Conservation (phyloP, 2,113 vertebrate genomes). For the Puma concolor region DNA sequence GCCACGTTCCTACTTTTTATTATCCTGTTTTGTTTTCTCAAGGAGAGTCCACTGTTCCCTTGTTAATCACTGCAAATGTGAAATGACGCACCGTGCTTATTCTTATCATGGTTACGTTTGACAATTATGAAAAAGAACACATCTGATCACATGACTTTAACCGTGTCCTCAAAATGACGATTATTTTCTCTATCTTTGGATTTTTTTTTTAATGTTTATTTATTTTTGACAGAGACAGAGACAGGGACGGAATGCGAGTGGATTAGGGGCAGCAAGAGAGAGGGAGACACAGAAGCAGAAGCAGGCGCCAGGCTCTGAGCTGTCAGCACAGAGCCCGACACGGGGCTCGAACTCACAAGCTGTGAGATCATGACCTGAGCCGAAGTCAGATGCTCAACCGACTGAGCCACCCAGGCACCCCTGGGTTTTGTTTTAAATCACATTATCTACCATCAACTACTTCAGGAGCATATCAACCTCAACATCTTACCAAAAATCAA, state of each 20-base stretch:
- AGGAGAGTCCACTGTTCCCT: neutral
- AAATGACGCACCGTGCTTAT: neutral
- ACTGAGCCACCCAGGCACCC: too few relatives aligned
- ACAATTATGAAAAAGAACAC: neutral
- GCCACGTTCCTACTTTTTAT: neutral
- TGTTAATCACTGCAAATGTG: neutral
- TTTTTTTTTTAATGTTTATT: neutral
- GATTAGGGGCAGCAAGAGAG: too few relatives aligned
- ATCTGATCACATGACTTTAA: neutral
- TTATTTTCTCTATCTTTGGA: neutral
- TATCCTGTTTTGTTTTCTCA: neutral
- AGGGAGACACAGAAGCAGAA: too few relatives aligned
- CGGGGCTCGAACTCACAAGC: too few relatives aligned
- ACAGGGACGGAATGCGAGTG: too few relatives aligned
- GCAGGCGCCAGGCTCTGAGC: too few relatives aligned
- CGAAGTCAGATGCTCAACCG: too few relatives aligned
- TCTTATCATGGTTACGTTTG: neutral
- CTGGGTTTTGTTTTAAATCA: neutral
- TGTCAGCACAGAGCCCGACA: too few relatives aligned
- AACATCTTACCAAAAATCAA: neutral
- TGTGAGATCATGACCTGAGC: too few relatives aligned
- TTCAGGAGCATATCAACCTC: neutral
- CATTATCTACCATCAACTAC: neutral
- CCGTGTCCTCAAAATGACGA: fast-evolving
- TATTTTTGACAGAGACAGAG: too few relatives aligned